Conservation (phyloP, 2,113 vertebrate genomes). For the Neogale vison region DNA sequence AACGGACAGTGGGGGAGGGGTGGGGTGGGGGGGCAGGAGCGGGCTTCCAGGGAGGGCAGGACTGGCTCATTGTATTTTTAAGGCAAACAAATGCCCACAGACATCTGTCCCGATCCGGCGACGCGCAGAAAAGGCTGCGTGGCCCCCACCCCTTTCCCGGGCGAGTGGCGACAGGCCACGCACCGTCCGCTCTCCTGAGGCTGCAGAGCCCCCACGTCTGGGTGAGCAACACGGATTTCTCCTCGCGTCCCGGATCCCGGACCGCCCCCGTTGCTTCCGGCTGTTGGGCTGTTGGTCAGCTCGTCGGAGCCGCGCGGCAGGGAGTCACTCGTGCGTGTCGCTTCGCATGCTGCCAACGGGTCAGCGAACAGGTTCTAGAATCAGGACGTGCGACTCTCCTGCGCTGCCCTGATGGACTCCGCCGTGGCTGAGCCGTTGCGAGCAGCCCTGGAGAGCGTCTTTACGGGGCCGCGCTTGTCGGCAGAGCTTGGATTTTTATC, state of each 20-base stretch:
- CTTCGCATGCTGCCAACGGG: neutral
- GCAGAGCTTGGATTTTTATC: neutral
- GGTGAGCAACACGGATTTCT: neutral
- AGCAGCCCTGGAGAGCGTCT: neutral
- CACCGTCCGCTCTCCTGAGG: neutral
- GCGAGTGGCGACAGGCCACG: fast-evolving
- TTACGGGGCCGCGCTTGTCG: neutral
- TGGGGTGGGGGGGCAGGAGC: neutral
- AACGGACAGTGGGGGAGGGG: neutral
- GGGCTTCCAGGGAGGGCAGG: too few species aligned
- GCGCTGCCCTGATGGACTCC: neutral
- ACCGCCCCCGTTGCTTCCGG: fast-evolving
- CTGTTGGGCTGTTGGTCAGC: neutral
- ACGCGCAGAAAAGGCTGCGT: fast-evolving
- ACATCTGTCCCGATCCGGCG: fast-evolving
- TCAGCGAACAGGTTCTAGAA: neutral
- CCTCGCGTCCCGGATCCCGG: fast-evolving
- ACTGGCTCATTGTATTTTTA: neutral
- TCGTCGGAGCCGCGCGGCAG: fast-evolving
- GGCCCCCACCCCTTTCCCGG: neutral
- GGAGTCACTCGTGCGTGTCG: fast-evolving
- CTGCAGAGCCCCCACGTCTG: neutral
- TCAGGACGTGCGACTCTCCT: fast-evolving
- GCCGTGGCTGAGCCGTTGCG: fast-evolving
- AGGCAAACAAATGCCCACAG: neutral